Base-by-base conservation (phyloP, 2,797 vertebrate genomes). In the Odontamblyopus rebecca region DNA sequence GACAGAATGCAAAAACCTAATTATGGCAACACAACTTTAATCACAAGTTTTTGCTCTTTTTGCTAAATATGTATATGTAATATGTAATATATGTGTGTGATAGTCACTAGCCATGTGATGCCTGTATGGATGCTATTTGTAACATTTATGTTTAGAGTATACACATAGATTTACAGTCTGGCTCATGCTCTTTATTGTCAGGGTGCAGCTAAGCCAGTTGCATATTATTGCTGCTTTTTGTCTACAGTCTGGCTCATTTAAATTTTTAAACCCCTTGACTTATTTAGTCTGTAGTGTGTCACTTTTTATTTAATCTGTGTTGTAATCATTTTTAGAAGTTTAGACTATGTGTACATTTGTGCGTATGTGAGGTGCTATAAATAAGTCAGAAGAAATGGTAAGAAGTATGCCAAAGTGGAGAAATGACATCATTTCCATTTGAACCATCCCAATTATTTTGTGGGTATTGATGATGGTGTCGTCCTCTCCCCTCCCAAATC, bases 381-480 rank as follows among this genome's bases (percentile, higher is more conserved):
- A n/a, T 53, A n/a, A 53, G 1, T 19, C 51, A 18, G 18, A 53
- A 6, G 18, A 53, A 18, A 6, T 53, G 16, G 6, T 19, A 19
- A 18, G 19, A 53, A 18, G 1, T 18, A 19, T 7, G 51, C 51
- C 51, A 53, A 53, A 18, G 19, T 7, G 16, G 19, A 19, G 6
- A n/a, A 53, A 53, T 53, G 4, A n/a, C 5, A 19, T 57, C 16
- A 54, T 54, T 57, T 23, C 23, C n/a, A 57, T 57, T 57, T 57
- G 54, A 26, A 26, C 6, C n/a, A 57, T 9, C 18, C 56, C 26
- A 26, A 11, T 13, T 26, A 5, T 1, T 61, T 61, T 63, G 32
- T 60, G 11, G 7, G 61, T n/a, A 41, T 84, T 85, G 83, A 84
- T 89, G 89, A 91, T 90, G 88, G 90, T 87, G 86, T 81, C 79